These are phyloP conservation scores for Sus scrofa DNA, from an alignment of 2,113 vertebrate genomes.

Conservation along the genomic window T2T-Sscrofa CM000830.6:113057501-113058000, in stretches of 20 bases:
- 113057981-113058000: constrained; percentile 46
- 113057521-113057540: background rate
- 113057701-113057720: constrained; percentile 80
- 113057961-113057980: constrained; percentile 15
- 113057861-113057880: background rate
- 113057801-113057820: constrained; percentile 60
- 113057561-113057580: background rate
- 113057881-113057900: background rate
- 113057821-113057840: constrained; percentile 63
- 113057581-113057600: background rate
- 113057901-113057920: constrained; percentile 15
- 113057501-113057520: background rate
- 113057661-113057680: constrained; percentile 53
- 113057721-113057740: constrained; percentile 81
- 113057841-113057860: constrained; percentile 62
- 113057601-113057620: background rate
- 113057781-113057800: background rate
- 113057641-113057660: constrained; percentile 36
- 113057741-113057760: constrained; percentile 49
- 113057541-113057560: background rate
- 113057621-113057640: background rate
- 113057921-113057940: constrained; percentile 38
- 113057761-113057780: constrained; percentile 77
- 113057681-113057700: constrained; percentile 36
- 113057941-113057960: background rate